Evolutionary conservation across 2,888 invertebrate species (phyloP).

Genomic region (Synergus umbraculus): DNA sequence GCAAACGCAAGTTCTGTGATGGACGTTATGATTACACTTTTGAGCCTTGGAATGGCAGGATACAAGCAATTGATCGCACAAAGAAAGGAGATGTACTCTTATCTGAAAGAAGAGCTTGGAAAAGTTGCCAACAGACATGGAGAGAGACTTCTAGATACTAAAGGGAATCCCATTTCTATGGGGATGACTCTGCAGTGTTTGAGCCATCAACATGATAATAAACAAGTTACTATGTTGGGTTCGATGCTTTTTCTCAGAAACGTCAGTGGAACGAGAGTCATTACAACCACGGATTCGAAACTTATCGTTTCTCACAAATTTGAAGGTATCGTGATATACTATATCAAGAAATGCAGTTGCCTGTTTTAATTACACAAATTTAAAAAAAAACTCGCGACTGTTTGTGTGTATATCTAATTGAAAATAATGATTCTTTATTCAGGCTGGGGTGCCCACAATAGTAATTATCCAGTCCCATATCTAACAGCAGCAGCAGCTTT

Average conservation of each 20-base stretch:
- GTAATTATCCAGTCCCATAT: constrained; percentile 82
- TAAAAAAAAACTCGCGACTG: too few species aligned
- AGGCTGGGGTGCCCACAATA: constrained; percentile 87
- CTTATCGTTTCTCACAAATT: constrained; percentile 80
- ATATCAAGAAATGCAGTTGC: neutral
- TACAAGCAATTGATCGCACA: constrained; percentile 81
- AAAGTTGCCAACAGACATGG: constrained; percentile 80
- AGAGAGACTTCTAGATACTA: constrained; percentile 81
- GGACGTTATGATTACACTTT: constrained; percentile 87
- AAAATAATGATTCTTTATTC: constrained; percentile 49
- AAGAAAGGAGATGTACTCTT: constrained; percentile 81
- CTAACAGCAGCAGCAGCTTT: constrained; percentile 87
- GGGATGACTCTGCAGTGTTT: constrained; percentile 78
- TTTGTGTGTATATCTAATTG: neutral
- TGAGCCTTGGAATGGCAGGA: constrained; percentile 84
- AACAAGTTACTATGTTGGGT: constrained; percentile 82
- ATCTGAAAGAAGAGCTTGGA: constrained; percentile 80
- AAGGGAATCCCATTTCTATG: constrained; percentile 85
- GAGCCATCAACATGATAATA: constrained; percentile 73
- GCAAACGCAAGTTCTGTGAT: constrained; percentile 85
- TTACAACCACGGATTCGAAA: constrained; percentile 79
- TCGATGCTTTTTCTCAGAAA: constrained; percentile 86
- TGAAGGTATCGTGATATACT: constrained; percentile 78
- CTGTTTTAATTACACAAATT: too few species aligned
- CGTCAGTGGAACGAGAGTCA: constrained; percentile 85